phyloP scores from a whole-genome alignment of 2,113 vertebrate genomes.

The Cromileptes altivelis region DNA sequence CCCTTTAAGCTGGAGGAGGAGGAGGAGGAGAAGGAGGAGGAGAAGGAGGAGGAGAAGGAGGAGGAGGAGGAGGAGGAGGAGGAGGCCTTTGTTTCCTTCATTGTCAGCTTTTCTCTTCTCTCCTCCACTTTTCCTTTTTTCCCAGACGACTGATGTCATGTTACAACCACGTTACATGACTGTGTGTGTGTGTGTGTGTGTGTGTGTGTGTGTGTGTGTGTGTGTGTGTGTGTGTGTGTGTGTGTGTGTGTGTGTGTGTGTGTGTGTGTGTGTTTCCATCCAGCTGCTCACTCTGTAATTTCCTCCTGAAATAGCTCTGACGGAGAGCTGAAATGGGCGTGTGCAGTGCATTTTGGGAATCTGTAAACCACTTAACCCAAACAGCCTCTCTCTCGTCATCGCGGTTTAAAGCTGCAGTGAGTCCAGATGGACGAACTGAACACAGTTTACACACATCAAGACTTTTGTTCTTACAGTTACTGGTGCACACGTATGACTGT shows the following conservation, averaged over 20 bases:
- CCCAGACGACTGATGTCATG: constrained; percentile 16
- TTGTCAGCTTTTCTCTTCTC: constrained; percentile 26
- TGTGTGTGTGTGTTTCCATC: neutral
- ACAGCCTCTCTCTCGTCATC: neutral
- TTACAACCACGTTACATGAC: neutral
- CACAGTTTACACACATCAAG: too few species aligned
- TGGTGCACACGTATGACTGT: too few species aligned
- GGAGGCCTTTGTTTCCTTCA: constrained; percentile 14
- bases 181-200: constrained; percentile 4
- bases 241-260: too few species aligned
- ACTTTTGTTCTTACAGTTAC: too few species aligned
- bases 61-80: neutral
- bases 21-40: too few species aligned
- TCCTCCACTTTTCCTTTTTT: neutral
- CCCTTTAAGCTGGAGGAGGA: too few species aligned
- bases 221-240: constrained; percentile 26
- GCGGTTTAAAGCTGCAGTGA: too few species aligned
- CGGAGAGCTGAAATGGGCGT: constrained; percentile 25
- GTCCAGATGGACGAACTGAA: too few species aligned
- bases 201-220: too few species aligned
- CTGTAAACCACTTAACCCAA: constrained; percentile 24
- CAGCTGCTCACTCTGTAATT: constrained; percentile 72
- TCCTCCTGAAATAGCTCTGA: constrained; percentile 68
- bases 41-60: neutral
- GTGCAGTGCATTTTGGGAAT: constrained; percentile 46